Evolutionary conservation across 37 sponge, comb jelly and placozoan genomes (phyloP).

Genomic region (Axinella damicornis): DNA sequence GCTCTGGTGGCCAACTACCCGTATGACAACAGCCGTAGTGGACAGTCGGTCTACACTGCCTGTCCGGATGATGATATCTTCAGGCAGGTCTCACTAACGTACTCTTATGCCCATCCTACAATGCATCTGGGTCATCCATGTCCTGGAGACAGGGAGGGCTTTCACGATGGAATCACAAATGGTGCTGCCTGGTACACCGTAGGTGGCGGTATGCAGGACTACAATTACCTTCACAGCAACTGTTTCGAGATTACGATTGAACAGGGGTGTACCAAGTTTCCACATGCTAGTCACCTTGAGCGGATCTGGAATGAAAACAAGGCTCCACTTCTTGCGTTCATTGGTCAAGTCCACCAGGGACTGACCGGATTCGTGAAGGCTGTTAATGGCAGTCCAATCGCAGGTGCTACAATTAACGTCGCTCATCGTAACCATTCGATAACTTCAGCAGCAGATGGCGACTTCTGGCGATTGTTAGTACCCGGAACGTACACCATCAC

Average conservation of each 20-base stretch:
- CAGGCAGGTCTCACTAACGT: slow-evolving; percentile 62
- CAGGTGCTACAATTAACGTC: slow-evolving; percentile 67
- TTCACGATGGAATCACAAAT: slow-evolving; percentile 92
- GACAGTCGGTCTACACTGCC: slow-evolving; percentile 29
- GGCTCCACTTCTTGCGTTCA: slow-evolving; percentile 66
- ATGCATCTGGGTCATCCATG: slow-evolving; percentile 69
- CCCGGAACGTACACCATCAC: slow-evolving; percentile 74
- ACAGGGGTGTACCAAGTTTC: slow-evolving; percentile 90
- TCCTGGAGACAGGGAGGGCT: slow-evolving; percentile 20
- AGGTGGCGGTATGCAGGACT: slow-evolving; percentile 96
- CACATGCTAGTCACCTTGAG: slow-evolving; percentile 58
- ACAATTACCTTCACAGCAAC: slow-evolving; percentile 81
- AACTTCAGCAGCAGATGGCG: slow-evolving; percentile 72
- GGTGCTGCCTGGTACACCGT: slow-evolving; percentile 97
- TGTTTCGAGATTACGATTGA: slow-evolving; percentile 97
- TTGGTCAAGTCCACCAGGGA: slow-evolving; percentile 82
- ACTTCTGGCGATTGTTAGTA: slow-evolving; percentile 88
- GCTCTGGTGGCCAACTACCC: slow-evolving; percentile 97
- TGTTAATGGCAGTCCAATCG: slow-evolving; percentile 29
- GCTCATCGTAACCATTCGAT: slow-evolving; percentile 47
- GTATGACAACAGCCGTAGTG: slow-evolving; percentile 75
- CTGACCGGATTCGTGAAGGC: slow-evolving; percentile 83
- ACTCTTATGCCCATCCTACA: slow-evolving; percentile 75
- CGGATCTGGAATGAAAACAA: slow-evolving; percentile 85
- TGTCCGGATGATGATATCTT: slow-evolving; percentile 90